phyloP scores from a whole-genome alignment of 1,140 invertebrate genomes.

The Aethina tumida region DNA sequence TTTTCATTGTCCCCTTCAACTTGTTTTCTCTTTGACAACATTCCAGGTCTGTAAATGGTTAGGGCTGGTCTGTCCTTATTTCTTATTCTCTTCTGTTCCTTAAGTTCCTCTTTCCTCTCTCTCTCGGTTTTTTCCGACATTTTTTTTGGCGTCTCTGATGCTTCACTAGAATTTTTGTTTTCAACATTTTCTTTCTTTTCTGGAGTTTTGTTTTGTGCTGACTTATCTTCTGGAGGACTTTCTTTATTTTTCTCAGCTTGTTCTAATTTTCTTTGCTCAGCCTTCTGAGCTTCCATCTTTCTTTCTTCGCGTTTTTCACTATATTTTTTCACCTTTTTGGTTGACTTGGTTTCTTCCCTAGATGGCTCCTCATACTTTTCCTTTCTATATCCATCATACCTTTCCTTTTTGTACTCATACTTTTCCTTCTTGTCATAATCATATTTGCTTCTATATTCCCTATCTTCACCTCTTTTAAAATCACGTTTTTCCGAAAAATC shows the following conservation, averaged over 20 bases:
- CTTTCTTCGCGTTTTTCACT: constrained; percentile 35
- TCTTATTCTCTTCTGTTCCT: constrained; percentile 36
- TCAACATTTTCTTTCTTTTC: constrained; percentile 12
- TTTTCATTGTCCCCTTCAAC: constrained; percentile 18
- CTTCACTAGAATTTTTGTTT: constrained; percentile 9
- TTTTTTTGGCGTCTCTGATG: constrained; percentile 8
- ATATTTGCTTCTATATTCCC: constrained; percentile 18
- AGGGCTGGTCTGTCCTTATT: constrained; percentile 40
- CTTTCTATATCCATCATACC: constrained; percentile 25
- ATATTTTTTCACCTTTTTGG: constrained; percentile 35
- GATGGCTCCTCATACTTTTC: constrained; percentile 11
- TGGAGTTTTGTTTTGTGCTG: constrained; percentile 14
- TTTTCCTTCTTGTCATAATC: constrained; percentile 21
- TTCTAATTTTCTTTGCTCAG: constrained; percentile 22
- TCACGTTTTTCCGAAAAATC: constrained; percentile 24
- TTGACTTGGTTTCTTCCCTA: constrained; percentile 13
- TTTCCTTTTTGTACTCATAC: constrained; percentile 20
- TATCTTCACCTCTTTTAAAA: constrained; percentile 20
- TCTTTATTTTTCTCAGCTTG: constrained; percentile 8
- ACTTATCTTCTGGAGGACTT: constrained; percentile 6
- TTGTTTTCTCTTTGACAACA: constrained; percentile 32
- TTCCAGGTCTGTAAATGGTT: constrained; percentile 33
- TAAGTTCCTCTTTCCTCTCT: constrained; percentile 17
- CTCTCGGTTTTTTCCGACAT: constrained; percentile 17
- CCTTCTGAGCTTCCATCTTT: constrained; percentile 30